phyloP scores from a whole-genome alignment of 2,113 vertebrate genomes.

The Clinocottus analis region DNA sequence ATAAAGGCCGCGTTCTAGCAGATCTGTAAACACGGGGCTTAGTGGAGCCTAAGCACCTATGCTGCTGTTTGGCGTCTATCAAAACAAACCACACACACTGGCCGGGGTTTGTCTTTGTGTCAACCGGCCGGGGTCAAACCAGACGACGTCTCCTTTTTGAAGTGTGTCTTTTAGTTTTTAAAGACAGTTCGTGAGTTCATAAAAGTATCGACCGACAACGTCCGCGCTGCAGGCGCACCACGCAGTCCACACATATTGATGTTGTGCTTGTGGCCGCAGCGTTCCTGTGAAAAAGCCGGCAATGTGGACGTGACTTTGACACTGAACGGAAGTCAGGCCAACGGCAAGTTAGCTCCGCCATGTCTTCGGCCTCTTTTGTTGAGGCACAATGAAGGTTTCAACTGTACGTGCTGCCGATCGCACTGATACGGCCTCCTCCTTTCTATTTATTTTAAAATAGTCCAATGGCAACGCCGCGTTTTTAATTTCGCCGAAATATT shows the following conservation, averaged over 20 bases:
- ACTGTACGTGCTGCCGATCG: slow-evolving; percentile 73
- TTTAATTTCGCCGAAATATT: slow-evolving; percentile 32
- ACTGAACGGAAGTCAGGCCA: slow-evolving; percentile 43
- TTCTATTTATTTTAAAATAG: background rate
- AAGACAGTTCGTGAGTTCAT: background rate
- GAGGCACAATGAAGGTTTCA: slow-evolving; percentile 66
- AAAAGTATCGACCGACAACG: background rate
- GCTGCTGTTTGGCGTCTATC: slow-evolving; percentile 62
- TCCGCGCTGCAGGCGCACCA: too few species aligned
- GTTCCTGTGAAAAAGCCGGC: slow-evolving; percentile 47
- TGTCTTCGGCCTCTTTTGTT: slow-evolving; percentile 69
- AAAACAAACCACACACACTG: slow-evolving; percentile 55
- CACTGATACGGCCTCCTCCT: slow-evolving; percentile 60
- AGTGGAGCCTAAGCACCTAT: slow-evolving; percentile 49
- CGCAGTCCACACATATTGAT: background rate
- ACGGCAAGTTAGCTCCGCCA: slow-evolving; percentile 34
- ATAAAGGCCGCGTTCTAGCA: slow-evolving; percentile 49
- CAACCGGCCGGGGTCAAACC: slow-evolving; percentile 42
- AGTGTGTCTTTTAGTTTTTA: slow-evolving; percentile 23
- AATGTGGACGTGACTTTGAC: slow-evolving; percentile 72
- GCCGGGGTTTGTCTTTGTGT: slow-evolving; percentile 40
- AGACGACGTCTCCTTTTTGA: slow-evolving; percentile 41
- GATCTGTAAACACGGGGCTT: slow-evolving; percentile 72
- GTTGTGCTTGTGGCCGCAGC: slow-evolving; percentile 22
- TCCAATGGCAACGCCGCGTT: background rate